Percentiles rank a stretch among this genome's conserved stretches.
These are phyloP conservation scores for Vanessa atalanta DNA, from an alignment of 1,140 invertebrate genomes.

Conservation along the genomic window DNA sequence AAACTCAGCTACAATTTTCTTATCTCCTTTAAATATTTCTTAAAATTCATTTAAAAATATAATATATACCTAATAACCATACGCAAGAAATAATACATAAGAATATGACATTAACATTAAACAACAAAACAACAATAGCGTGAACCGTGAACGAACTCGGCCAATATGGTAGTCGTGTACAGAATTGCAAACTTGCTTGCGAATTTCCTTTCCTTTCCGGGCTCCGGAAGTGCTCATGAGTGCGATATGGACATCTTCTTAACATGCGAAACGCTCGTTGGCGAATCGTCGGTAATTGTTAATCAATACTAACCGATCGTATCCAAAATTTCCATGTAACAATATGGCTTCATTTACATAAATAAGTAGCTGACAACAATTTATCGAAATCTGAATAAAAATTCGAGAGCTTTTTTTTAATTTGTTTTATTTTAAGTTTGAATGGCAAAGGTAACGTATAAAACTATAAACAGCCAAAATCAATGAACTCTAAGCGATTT, in stretches of 20 bases:
- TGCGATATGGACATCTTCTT: conserved; percentile 56
- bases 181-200: conserved; percentile 63
- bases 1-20: too few species aligned
- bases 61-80: not conserved
- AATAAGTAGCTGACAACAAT: not conserved
- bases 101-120: conserved; percentile 40
- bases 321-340: conserved; percentile 32
- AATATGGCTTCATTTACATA: conserved; percentile 2
- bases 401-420: too few species aligned
- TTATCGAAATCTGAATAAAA: not conserved
- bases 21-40: too few species aligned
- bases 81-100: not conserved
- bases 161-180: conserved; percentile 50
- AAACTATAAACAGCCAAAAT: too few species aligned
- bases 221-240: conserved; percentile 62
- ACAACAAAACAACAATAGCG: conserved; percentile 33
- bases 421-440: too few species aligned
- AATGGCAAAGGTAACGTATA: too few species aligned
- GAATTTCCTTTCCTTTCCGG: conserved; percentile 75
- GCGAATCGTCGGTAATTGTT: conserved; percentile 55
- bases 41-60: too few species aligned
- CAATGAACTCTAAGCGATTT: too few species aligned
- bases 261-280: conserved; percentile 55
- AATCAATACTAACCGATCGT: conserved; percentile 35
- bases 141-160: conserved; percentile 44